Base-by-base conservation (phyloP, 2,797 vertebrate genomes). In the Valencia hispanica region DNA sequence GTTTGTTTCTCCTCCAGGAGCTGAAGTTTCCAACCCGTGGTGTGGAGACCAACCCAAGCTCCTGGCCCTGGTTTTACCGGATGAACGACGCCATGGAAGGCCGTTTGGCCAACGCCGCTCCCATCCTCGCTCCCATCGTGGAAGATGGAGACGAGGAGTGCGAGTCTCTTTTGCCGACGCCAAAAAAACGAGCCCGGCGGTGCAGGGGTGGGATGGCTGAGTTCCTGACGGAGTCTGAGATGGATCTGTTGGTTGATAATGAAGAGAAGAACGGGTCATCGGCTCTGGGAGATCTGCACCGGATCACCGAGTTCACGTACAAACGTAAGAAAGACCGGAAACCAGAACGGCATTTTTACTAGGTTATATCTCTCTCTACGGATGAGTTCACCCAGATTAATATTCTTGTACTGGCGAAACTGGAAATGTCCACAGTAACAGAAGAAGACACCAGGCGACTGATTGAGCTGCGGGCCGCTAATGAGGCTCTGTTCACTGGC, bases 11-110 rank as follows among this genome's bases (percentile, higher is more conserved):
- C 68, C 15, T 18, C 12, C 85, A 95, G 95, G 95, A 95, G 89
- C 88, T 95, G 61, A 95, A 94, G 91, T 95, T 93, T 70, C 95
- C 95, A 0, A 86, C 94, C 2, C 91, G 90, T 0, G 94, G 94
- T 0, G 88, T 92, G 70, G 95, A 95, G 78, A 89, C 84, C 0
- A 94, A 89, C 78, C 90, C 93, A 2, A 93, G 85, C 73, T 95
- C 94, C 71, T 96, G 95, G 95, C 94, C 92, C 43, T 96, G 95
- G 95, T 95, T 93, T 81, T 94, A 93, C 88, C 86, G 93, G 0
- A 93, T 96, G 94, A 94, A 95, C 3, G 94, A 95, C 27, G 94
- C 95, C 77, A 92, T 95, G 88, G 94, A 94, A 79, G 94, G 93
- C 0, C 91, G 93, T 0, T 86, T 94, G 1, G 76, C 89, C 0